Evolutionary conservation across 1,140 invertebrate genomes (phyloP).

Genomic region (Archivesica marissinica): DNA sequence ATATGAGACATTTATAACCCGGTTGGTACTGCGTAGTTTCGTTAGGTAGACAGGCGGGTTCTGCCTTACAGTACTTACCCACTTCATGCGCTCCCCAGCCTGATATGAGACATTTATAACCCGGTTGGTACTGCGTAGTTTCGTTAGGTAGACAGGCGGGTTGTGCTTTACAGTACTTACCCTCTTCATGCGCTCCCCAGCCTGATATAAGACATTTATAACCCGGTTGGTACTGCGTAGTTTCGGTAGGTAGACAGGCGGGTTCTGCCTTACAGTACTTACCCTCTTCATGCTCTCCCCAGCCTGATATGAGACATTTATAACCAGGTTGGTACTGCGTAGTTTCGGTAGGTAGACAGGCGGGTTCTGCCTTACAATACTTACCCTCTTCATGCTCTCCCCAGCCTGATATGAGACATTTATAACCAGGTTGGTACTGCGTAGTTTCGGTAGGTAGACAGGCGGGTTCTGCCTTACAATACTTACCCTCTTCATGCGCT

Average conservation of each 20-base stretch:
- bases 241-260: constrained; percentile 88
- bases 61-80: constrained; percentile 84
- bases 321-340: constrained; percentile 85
- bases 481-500: constrained; percentile 83
- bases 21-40: constrained; percentile 85
- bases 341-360: constrained; percentile 88
- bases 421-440: constrained; percentile 86
- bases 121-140: constrained; percentile 85
- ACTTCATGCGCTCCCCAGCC: constrained; percentile 89
- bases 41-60: constrained; percentile 90
- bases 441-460: constrained; percentile 88
- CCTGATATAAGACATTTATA: constrained; percentile 91
- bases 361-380: constrained; percentile 87
- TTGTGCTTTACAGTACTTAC: constrained; percentile 85
- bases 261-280: constrained; percentile 87
- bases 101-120: constrained; percentile 90
- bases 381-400: constrained; percentile 86
- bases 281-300: constrained; percentile 87
- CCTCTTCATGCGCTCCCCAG: constrained; percentile 88
- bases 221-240: constrained; percentile 85
- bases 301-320: constrained; percentile 92
- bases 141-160: constrained; percentile 90
- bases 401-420: constrained; percentile 92
- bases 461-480: constrained; percentile 88
- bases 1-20: constrained; percentile 90